Conservation (phyloP, 2,888 invertebrate genomes). For the Sussaba pulchella region DNA sequence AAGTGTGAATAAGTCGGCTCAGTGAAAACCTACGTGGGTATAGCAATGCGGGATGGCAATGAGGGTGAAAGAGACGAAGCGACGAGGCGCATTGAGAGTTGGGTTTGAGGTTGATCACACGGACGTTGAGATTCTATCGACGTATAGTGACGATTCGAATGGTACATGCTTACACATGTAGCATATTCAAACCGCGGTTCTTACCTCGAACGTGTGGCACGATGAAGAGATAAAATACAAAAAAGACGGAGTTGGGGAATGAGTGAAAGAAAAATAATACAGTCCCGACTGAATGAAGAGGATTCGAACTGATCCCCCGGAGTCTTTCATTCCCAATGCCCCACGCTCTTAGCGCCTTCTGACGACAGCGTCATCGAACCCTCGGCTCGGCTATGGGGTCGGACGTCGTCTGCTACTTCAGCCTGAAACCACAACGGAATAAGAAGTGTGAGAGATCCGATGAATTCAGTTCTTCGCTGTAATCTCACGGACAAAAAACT, state of each 20-base stretch:
- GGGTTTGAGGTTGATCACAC: constrained; percentile 10
- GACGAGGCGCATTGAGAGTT: not conserved
- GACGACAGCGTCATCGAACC: constrained; percentile 5
- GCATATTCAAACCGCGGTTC: constrained; percentile 33
- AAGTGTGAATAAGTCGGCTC: constrained; percentile 50
- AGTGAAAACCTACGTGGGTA: constrained; percentile 38
- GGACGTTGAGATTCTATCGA: constrained; percentile 36
- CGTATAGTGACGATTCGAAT: constrained; percentile 27
- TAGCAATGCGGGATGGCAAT: constrained; percentile 29
- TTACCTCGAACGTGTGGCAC: constrained; percentile 23
- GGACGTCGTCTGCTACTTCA: constrained; percentile 1
- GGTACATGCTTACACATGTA: constrained; percentile 27
- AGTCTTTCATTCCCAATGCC: constrained; percentile 15
- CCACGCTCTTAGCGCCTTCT: constrained; percentile 1
- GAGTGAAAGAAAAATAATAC: constrained; percentile 43
- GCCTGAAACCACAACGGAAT: constrained; percentile 8
- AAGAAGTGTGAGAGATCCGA: not conserved
- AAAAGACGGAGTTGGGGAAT: constrained; percentile 21
- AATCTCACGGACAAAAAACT: not conserved
- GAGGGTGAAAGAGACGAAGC: constrained; percentile 13
- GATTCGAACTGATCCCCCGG: constrained; percentile 20
- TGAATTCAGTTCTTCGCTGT: not conserved
- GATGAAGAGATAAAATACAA: constrained; percentile 21
- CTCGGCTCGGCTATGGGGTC: constrained; percentile 5
- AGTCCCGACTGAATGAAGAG: constrained; percentile 28